These are phyloP conservation scores for Patella pellucida DNA, from an alignment of 2,888 invertebrate species.

Conservation along the genomic window DNA sequence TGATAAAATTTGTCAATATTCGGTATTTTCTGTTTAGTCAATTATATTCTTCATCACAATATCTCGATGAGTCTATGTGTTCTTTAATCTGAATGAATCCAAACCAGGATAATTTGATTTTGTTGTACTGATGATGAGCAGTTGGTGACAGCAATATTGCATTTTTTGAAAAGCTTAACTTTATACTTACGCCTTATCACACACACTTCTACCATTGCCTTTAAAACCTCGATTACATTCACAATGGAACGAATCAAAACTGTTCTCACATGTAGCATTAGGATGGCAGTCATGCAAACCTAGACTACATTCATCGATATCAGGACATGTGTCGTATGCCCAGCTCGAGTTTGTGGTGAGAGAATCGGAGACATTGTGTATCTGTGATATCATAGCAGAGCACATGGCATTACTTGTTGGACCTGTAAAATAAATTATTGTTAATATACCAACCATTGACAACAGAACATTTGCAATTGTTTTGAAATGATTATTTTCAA, in stretches of 20 bases:
- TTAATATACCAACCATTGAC: neutral
- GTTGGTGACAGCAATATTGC: no score
- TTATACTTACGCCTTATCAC: conserved; percentile 79
- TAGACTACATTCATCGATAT: conserved; percentile 92
- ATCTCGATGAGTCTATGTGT: no score
- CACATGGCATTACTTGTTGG: conserved; percentile 73
- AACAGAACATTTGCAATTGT: no score
- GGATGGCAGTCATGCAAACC: conserved; percentile 90
- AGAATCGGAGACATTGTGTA: conserved; percentile 32
- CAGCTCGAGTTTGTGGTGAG: conserved; percentile 73
- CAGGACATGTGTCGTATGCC: conserved; percentile 89
- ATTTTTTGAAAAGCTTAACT: conserved; percentile 1
- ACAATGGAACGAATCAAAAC: conserved; percentile 90
- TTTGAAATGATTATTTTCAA: no score
- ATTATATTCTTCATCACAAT: no score
- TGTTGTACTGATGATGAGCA: no score
- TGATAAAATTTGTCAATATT: no score
- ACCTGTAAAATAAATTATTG: conserved; percentile 74
- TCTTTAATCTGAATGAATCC: no score
- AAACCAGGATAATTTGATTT: no score
- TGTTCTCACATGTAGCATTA: conserved; percentile 92
- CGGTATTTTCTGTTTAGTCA: no score
- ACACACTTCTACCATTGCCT: conserved; percentile 87
- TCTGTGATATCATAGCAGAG: conserved; percentile 40
- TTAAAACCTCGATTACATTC: conserved; percentile 86